Evolutionary conservation across 2,113 vertebrate species (phyloP).

Genomic region (Mobula hypostoma): DNA sequence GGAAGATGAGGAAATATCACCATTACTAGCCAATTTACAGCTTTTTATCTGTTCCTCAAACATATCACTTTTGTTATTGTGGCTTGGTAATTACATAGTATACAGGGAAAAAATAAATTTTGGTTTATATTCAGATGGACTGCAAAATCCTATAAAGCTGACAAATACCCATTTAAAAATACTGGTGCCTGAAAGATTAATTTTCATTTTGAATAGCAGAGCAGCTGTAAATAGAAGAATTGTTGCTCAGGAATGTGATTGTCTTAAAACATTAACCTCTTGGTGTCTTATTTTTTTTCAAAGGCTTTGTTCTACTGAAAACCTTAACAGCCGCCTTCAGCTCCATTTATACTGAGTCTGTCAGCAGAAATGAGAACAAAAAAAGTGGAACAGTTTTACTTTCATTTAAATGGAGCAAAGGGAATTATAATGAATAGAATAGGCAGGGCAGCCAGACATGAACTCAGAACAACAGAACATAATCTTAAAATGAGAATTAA

Average conservation of each 20-base stretch:
- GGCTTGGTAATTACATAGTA: slow-evolving; percentile 92
- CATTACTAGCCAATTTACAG: slow-evolving; percentile 99
- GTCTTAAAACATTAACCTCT: slow-evolving; percentile 74
- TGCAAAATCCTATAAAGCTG: slow-evolving; percentile 84
- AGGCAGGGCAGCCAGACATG: neutral
- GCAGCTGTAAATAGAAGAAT: slow-evolving; percentile 85
- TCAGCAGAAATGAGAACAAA: neutral
- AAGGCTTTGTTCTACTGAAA: slow-evolving; percentile 22
- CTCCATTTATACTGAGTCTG: neutral
- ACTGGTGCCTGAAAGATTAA: slow-evolving; percentile 83
- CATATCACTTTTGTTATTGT: slow-evolving; percentile 99
- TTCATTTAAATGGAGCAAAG: neutral
- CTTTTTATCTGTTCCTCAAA: slow-evolving; percentile 99
- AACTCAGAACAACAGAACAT: neutral
- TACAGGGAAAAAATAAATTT: slow-evolving; percentile 63
- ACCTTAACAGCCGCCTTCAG: neutral
- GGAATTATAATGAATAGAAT: slow-evolving; percentile 7
- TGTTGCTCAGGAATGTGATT: slow-evolving; percentile 85
- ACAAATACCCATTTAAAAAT: slow-evolving; percentile 87
- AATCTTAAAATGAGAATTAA: neutral
- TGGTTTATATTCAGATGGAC: slow-evolving; percentile 76
- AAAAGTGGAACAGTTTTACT: neutral
- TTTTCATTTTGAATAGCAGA: slow-evolving; percentile 93
- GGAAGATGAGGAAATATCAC: slow-evolving; percentile 99
- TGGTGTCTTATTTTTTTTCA: slow-evolving; percentile 50